Evolutionary conservation across 2,888 invertebrate genomes (phyloP), one percentile per base, ranked within the genome.

Genomic region (Orchestes rusci): DNA sequence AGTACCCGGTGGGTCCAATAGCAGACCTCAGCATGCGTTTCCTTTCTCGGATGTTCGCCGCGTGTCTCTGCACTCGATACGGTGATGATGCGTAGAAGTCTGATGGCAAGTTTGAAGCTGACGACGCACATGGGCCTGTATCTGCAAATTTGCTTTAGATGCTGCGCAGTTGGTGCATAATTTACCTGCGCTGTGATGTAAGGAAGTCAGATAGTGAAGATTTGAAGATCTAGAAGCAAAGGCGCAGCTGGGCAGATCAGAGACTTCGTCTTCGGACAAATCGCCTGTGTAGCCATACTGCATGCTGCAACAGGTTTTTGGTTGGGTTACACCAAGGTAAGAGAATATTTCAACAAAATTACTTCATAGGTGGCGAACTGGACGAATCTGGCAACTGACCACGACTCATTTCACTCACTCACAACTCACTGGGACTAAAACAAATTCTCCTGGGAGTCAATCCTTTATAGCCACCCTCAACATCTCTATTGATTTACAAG

Each of bases 11-110:
- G 76, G 83, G 82, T 69, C 70, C 69, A 67, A 69, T 70, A 78
- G 82, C 84, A 80, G 85, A 90, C 85, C 92, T 92, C 81, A 96
- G 86, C 95, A 97, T 96, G 67, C 96, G 83, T 75, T 94, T 90
- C 67, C 96, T 77, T 73, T 97, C 97, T 57, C 97, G 80, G 55
- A 96, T 90, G 72, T 95, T 96, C 47, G 96, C 92, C 2, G 95
- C 90, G 57, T 91, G 90, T 50, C 92, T 77, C 68, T 93, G 92
- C 52, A 91, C 85, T 60, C 90, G 79, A 70, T 91, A 92, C 3
- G 85, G 86, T 3, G 84, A 84, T 1, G 83, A 81, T 40, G 77
- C 76, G 54, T 79, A 80, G 50, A 79, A 79, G 60, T 80, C 82
- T 30, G 70, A 66, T 37, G 69, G 69, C 32, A 62, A 36, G 17